Base-by-base conservation (phyloP, 2,113 vertebrate species). In the Limanda limanda region DNA sequence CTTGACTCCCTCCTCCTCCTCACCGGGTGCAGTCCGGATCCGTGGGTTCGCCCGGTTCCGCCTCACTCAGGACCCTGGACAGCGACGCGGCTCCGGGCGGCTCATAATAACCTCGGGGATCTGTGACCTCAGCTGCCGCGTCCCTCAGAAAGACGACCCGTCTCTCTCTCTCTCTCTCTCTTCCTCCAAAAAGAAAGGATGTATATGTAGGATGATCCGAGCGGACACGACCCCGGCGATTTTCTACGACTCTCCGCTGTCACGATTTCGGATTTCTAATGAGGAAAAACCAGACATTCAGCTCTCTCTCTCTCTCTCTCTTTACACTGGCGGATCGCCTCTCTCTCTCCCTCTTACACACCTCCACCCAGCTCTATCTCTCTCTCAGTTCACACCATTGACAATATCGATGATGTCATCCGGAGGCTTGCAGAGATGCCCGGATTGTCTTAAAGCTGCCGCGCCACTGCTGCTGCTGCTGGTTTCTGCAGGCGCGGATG, bases 391-490 rank as follows among this genome's bases (percentile, higher is more conserved):
- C 78, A 93, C 91, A 91, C 91, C 91, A 89, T 85, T 93, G 88
- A 93, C 92, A 91, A 86, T 78, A 83, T 77, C 91, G 82, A 94
- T 95, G 94, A 95, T 93, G 94, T 95, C 94, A 95, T 94, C 82
- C 92, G 35, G 73, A 91, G 79, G 87, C 78, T 62, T 47, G 72
- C 73, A n/a, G 64, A 90, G 89, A 86, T 88, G 89, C 93, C 94
- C 93, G 93, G 93, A 93, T 94, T 86, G 81, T 87, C 89, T 93
- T 93, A 93, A 92, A 90, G 89, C 59, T n/a, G 71, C 74, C 68
- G 75, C 58, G 37, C 37, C 9, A 52, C 73, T 67, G 56, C 23
- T 42, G 45, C 23, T 42, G 47, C 4, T n/a, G 15, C 17, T 9
- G 27, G 3, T 58, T 7, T 54, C 1, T 61, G 79, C 52, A 55